These are phyloP conservation scores for Arrhopalites spinosus DNA, from an alignment of 2,888 invertebrate genomes.

Conservation along the genomic window DNA sequence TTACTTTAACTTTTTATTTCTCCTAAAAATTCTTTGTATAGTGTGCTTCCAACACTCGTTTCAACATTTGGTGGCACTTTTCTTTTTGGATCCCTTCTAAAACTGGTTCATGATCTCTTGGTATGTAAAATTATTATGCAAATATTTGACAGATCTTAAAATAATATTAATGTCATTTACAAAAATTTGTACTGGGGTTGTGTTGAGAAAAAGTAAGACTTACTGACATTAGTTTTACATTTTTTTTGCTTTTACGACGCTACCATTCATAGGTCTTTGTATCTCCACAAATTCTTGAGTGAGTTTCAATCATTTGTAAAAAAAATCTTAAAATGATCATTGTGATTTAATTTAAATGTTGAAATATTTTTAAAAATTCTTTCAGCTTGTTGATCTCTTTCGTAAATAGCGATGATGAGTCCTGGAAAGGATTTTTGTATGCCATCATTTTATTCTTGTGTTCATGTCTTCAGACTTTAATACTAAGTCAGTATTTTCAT, in stretches of 20 bases:
- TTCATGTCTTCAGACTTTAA: constrained; percentile 63
- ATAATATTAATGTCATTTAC: constrained; percentile 60
- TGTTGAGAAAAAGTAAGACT: constrained; percentile 63
- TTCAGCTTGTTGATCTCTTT: constrained; percentile 58
- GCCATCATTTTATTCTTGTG: constrained; percentile 63
- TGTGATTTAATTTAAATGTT: background rate
- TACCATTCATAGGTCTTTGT: too few relatives aligned
- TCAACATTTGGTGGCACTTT: constrained; percentile 87
- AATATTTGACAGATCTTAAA: constrained; percentile 62
- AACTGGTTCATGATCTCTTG: constrained; percentile 67
- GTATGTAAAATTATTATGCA: too few relatives aligned
- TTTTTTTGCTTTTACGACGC: too few relatives aligned
- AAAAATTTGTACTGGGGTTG: too few relatives aligned
- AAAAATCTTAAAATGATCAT: background rate
- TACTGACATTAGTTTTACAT: constrained; percentile 63
- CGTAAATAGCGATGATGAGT: constrained; percentile 57
- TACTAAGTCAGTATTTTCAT: constrained; percentile 66
- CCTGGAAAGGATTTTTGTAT: constrained; percentile 67
- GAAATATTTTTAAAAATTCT: background rate
- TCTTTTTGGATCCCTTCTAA: constrained; percentile 80
- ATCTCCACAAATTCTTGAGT: constrained; percentile 64
- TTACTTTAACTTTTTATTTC: too few relatives aligned
- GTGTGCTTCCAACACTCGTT: constrained; percentile 38
- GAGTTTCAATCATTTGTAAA: constrained; percentile 57
- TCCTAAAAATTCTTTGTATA: too few relatives aligned